These are phyloP conservation scores for Tridacna crocea DNA, from an alignment of 2,888 invertebrate genomes.

Conservation along the genomic window DNA sequence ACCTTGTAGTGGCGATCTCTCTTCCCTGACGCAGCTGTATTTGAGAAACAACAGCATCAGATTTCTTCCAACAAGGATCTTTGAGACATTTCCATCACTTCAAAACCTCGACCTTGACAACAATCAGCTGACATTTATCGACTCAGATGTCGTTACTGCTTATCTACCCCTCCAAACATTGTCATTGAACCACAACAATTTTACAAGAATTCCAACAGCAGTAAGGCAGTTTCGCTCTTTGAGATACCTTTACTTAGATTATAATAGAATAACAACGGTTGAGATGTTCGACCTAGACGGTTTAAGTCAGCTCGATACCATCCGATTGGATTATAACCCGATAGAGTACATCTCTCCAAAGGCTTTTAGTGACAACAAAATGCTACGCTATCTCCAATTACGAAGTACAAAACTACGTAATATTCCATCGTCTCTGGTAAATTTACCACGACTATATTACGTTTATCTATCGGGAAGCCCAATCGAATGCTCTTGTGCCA, in stretches of 20 bases:
- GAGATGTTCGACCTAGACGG: neutral
- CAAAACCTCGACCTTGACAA: neutral
- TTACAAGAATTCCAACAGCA: conserved; percentile 6
- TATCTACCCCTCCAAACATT: neutral
- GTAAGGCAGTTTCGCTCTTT: neutral
- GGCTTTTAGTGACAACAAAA: neutral
- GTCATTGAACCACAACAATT: neutral
- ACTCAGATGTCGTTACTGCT: neutral
- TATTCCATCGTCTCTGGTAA: neutral
- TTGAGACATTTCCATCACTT: neutral
- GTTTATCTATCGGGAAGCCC: neutral
- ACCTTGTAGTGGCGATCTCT: neutral
- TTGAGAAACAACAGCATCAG: neutral
- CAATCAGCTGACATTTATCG: neutral
- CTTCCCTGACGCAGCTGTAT: neutral
- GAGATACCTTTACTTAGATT: neutral
- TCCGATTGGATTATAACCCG: neutral
- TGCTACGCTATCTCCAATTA: neutral
- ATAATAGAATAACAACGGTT: conserved; percentile 3
- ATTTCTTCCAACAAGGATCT: neutral
- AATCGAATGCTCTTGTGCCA: neutral
- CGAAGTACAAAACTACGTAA: neutral
- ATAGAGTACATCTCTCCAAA: conserved; percentile 7
- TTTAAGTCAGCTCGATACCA: neutral
- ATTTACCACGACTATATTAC: neutral